These are phyloP conservation scores for Pentalonia nigronervosa DNA, from an alignment of 1,140 invertebrate genomes.

Conservation along the genomic window DNA sequence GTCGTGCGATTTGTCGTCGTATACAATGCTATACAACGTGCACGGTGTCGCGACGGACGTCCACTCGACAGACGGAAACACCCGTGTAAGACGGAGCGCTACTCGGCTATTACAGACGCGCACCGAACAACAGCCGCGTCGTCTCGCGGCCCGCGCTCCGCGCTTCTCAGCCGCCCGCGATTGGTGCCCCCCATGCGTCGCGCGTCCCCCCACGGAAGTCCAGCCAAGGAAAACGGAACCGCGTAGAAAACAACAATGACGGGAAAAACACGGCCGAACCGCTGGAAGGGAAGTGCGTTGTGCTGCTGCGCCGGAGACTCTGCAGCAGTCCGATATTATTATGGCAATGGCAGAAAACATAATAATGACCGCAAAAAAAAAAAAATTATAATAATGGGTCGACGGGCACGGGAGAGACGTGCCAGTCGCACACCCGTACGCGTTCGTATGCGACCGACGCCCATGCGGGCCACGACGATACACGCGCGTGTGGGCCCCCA, in stretches of 20 bases:
- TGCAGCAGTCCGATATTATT: background rate
- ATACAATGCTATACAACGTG: no score
- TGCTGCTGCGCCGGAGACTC: background rate
- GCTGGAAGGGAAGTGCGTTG: slow-evolving; percentile 23
- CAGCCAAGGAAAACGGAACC: background rate
- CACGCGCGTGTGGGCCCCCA: background rate
- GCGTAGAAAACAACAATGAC: background rate
- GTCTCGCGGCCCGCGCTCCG: background rate
- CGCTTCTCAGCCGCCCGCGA: background rate
- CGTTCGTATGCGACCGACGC: no score
- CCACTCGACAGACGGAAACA: background rate
- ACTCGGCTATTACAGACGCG: background rate
- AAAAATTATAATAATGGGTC: background rate
- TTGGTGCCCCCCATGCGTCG: background rate
- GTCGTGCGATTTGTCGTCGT: background rate
- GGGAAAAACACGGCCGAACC: background rate
- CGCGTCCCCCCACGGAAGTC: background rate
- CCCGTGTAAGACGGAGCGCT: background rate
- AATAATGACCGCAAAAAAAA: no score
- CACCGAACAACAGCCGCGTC: background rate
- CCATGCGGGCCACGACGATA: background rate
- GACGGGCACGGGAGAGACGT: background rate
- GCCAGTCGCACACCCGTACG: no score
- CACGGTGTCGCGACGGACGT: background rate
- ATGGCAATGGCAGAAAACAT: background rate